These are phyloP conservation scores for Emydura subglobosa DNA, from an alignment of 2,113 vertebrate species.

Conservation along the genomic window DNA sequence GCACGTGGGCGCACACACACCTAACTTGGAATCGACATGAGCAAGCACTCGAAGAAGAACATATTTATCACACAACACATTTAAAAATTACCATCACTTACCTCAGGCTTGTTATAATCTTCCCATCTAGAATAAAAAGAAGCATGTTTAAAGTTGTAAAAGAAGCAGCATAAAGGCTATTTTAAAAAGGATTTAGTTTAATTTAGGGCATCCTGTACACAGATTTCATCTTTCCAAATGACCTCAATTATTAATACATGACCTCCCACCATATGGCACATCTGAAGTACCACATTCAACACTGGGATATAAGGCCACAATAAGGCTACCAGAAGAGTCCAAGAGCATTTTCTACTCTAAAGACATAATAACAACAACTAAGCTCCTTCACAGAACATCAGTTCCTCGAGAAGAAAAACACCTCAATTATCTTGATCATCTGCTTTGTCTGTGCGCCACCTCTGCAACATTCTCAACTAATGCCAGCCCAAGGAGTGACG, in stretches of 20 bases:
- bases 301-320: neutral
- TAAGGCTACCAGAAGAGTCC: neutral
- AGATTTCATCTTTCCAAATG: neutral
- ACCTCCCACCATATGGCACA: neutral
- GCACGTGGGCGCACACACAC: too few relatives aligned
- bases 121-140: slow-evolving; percentile 61
- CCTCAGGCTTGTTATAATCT: slow-evolving; percentile 52
- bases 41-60: neutral
- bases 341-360: neutral
- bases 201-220: neutral
- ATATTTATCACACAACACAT: neutral
- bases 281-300: neutral
- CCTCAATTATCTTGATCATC: neutral
- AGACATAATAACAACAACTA: neutral
- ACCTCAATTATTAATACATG: neutral
- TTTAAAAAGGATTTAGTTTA: neutral
- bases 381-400: neutral
- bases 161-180: neutral
- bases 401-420: neutral
- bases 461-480: neutral
- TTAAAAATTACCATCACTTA: slow-evolving; percentile 30
- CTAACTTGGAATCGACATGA: too few relatives aligned
- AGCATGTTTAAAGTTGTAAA: neutral
- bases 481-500: neutral
- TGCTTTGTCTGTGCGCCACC: neutral